Evolutionary conservation across 2,797 vertebrate genomes (phyloP), one percentile per base, ranked within the genome.

Genomic region (Nasua narica): DNA sequence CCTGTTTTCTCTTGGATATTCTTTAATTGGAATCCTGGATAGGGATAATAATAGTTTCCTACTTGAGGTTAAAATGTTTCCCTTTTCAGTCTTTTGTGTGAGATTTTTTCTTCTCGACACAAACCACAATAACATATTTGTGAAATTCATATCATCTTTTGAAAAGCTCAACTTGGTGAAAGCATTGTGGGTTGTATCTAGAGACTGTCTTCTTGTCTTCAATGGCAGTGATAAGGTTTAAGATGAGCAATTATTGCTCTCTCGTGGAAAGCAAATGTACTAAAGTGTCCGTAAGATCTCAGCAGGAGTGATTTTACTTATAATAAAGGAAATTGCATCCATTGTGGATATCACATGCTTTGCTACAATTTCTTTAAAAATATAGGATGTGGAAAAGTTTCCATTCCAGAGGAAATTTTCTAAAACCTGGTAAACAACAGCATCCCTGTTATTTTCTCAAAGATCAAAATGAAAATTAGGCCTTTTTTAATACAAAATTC

Each of bases 1-100:
- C 19, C 40, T 93, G 50, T 89, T 96, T 97, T 95, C 95, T 96
- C 88, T 89, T 87, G 56, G 77, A 95, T 94, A 97, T 96, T 94
- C 87, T 89, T 96, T 96, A 97, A 96, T 96, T 96, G 92, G 87
- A 95, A 96, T 96, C 65, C 62, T 91, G 56, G 21, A 79, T 84
- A 69, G 13, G 95, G 62, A 91, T 96, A 91, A 96, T 94, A 96
- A 96, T 92, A 93, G 65, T 81, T 94, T 97, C 95, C 78, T 95
- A 52, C 79, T 92, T 84, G 62, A 89, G 43, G 50, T 91, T 84
- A 81, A 93, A 95, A 91, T 77, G 35, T 95, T 94, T 96, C 95
- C 83, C 67, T 95, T 95, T 92, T 81, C 74, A 84, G 52, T 27
- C 27, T 82, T 97, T 95, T 93, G 58, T 93, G 70, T 94, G 60